Evolutionary conservation across 2,113 vertebrate genomes (phyloP), one percentile per base, ranked within the genome.

Genomic region (Oncorhynchus gorbuscha): DNA sequence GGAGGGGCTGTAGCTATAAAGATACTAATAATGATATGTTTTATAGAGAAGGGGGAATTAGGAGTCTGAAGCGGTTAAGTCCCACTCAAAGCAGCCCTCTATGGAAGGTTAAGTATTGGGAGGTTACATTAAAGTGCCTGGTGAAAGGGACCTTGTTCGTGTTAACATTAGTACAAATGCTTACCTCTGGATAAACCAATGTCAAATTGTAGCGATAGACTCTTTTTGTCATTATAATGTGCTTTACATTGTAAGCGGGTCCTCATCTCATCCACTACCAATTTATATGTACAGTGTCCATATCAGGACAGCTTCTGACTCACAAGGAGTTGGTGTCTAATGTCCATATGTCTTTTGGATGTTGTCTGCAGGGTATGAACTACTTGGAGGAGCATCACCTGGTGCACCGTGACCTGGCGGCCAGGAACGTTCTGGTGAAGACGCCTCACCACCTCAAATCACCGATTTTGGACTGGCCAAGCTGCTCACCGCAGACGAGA

Each of bases 361-460:
- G 9, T 80, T 72, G 9, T 81, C n/a, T 82, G 3, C 81, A 99
- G 97, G 97, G 97, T 1, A 98, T 99, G 97, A 96, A 91, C 87
- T 99, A 99, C 65, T 89, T 99, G 83, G 97, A 99, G 79, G 97
- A 98, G 48, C 94, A 93, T 7, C 95, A 95, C 74, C 86, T 99
- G 88, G 97, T 99, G n/a, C 97, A 99, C 79, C 93, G 97, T 3
- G 97, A 99, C 87, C 91, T 99, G 83, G 97, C 97, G 0, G 97
- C 97, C 32, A 93, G 97, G 77, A 99, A 99, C 0, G 97, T 99
- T 32, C 93, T 99, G 5, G 94, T 99, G 69, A 99, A 99, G 87
- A 94, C 93, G 0, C 97, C 97, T 0, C 95, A 97, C 12, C 97
- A 98, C 0, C 94, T 99, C 39, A 98, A 96, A 99, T 99, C 90